Conservation (phyloP, 2,113 vertebrate genomes). For the Merops nubicus region DNA sequence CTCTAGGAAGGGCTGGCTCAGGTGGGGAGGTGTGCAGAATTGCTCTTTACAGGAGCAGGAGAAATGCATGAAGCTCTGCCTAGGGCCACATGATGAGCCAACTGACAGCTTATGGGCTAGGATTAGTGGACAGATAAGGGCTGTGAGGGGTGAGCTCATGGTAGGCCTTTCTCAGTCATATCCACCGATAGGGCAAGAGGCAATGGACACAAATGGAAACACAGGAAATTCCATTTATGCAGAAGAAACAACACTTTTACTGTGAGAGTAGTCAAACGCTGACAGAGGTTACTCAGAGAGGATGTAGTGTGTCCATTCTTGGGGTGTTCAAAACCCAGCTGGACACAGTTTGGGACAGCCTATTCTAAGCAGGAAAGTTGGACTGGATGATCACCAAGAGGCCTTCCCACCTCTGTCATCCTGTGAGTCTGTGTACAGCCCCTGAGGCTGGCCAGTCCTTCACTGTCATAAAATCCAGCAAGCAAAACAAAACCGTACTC, state of each 20-base stretch:
- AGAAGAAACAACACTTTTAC: neutral
- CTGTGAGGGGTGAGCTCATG: neutral
- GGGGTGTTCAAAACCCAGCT: neutral
- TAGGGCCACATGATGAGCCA: neutral
- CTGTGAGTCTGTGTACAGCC: neutral
- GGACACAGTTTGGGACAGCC: neutral
- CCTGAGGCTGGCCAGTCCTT: neutral
- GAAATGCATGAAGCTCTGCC: neutral
- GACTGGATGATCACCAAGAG: neutral
- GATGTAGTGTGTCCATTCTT: neutral
- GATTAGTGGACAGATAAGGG: neutral
- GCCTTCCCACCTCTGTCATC: fast-evolving
- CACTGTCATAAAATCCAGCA: neutral
- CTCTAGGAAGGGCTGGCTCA: neutral
- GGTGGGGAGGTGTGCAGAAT: neutral
- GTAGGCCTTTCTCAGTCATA: neutral
- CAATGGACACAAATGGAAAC: neutral
- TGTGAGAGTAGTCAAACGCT: neutral
- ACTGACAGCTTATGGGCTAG: neutral
- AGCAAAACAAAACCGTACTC: neutral
- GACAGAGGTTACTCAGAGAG: neutral
- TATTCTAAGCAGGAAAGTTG: neutral
- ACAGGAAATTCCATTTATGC: neutral
- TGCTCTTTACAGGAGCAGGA: neutral
- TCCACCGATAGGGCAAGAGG: neutral